Base-by-base conservation (phyloP, 2,888 invertebrate species). In the Stenoptilia bipunctidactyla region DNA sequence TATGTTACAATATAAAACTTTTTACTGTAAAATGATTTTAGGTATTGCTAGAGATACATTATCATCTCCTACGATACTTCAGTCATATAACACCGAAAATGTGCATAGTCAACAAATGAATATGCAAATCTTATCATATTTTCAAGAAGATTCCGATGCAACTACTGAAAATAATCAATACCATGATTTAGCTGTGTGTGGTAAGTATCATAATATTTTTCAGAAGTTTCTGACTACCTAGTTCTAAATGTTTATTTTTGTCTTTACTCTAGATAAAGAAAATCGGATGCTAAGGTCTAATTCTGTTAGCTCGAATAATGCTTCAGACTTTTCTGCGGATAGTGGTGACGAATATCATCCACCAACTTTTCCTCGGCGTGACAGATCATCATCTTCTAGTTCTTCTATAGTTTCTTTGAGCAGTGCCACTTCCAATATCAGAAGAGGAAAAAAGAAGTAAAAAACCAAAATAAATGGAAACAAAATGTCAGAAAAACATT, bases 401-500 rank as follows among this genome's bases (percentile, higher is more conserved):
- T 37, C 36, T 37, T 40, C 40, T 34, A 40, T 40, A 13, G 13
- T 30, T 40, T 40, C 37, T 40, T 33, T 34, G 13, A 34, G 25
- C 34, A 39, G 25, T 34, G 34, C 34, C 34, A 39, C 36, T 36
- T 33, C n/a, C 10, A 13, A 33, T 33, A 5, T 13, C 12, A 36
- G 40, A 42, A 42, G 27, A 41, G 45, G 42, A 37, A 45, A 42
- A 34, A 45, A 37, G 37, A 39, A 45, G 20, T 39, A 33, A 42
- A 37, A 40, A 6, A 15, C 40, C 37, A 9, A 38, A 42, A 45
- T 1, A 38, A 39, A 37, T 45, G 42, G 42, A 45, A 41, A 43
- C 8, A 45, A 39, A 45, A 45, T 40, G 39, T 43, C 30, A 43
- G 41, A 15, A 45, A 41, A 43, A 43, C 37, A 1, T 39, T 43